These are phyloP conservation scores for Parapsyche elsis DNA, from an alignment of 1,140 invertebrate species.

Conservation along the genomic window DNA sequence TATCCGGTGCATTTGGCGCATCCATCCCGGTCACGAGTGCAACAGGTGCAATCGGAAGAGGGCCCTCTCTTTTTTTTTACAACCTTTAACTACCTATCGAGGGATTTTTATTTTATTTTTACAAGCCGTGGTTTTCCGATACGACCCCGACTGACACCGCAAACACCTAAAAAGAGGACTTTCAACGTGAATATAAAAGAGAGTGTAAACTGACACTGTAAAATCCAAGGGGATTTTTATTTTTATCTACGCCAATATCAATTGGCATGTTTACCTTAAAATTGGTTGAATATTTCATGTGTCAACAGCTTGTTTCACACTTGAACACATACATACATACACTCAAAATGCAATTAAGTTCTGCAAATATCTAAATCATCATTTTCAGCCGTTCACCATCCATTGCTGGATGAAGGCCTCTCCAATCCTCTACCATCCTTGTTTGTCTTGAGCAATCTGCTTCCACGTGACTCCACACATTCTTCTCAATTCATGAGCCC, in stretches of 20 bases:
- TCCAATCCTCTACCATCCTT: too few relatives aligned
- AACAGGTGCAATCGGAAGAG: conserved; percentile 50
- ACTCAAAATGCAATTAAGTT: too few relatives aligned
- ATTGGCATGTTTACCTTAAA: not conserved
- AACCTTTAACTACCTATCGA: conserved; percentile 52
- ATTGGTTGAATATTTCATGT: not conserved
- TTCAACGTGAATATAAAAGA: conserved; percentile 26
- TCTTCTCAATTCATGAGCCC: too few relatives aligned
- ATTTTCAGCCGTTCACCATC: too few relatives aligned
- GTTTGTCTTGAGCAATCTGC: too few relatives aligned
- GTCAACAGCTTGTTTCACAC: too few relatives aligned
- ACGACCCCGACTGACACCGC: conserved; percentile 20
- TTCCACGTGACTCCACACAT: too few relatives aligned
- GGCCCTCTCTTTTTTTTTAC: conserved; percentile 40
- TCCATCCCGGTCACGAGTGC: conserved; percentile 21
- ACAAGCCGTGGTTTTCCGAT: conserved; percentile 48
- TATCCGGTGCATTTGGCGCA: conserved; percentile 11
- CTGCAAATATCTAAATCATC: too few relatives aligned
- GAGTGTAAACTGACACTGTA: not conserved
- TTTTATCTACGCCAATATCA: conserved; percentile 31
- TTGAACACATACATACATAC: too few relatives aligned
- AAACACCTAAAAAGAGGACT: conserved; percentile 37
- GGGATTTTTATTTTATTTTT: conserved; percentile 49
- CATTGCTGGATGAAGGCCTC: too few relatives aligned
- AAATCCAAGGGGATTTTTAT: not conserved